Percentiles rank a stretch among this genome's conserved stretches.
Evolutionary conservation across 2,113 vertebrate genomes (phyloP).

Genomic region (Atrichornis clamosus): DNA sequence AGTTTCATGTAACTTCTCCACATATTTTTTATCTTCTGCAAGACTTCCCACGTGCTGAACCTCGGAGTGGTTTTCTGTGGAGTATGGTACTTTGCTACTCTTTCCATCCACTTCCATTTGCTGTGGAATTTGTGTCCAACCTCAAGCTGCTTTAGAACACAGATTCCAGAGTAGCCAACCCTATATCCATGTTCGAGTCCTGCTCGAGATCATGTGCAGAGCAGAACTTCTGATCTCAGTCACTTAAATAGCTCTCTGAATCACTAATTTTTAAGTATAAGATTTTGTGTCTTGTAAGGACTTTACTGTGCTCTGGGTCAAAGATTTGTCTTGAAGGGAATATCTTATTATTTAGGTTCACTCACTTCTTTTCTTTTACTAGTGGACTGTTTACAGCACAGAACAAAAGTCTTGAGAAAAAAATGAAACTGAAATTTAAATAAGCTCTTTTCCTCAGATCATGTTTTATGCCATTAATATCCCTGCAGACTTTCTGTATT

Average conservation of each 20-base stretch:
- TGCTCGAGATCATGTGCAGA: not conserved
- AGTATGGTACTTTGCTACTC: not conserved
- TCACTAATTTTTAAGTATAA: not conserved
- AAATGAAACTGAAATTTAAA: not conserved
- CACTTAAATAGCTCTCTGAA: not conserved
- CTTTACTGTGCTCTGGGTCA: not conserved
- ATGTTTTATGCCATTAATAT: not conserved
- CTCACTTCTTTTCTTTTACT: not conserved
- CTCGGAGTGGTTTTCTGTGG: not conserved
- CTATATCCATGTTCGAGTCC: not conserved
- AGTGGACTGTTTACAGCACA: not conserved
- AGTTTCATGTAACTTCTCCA: not conserved
- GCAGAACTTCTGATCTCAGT: not conserved
- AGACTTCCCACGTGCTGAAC: rapidly evolving
- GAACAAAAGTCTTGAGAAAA: not conserved
- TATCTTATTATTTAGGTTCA: not conserved
- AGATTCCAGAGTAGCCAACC: not conserved
- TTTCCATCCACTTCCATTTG: not conserved
- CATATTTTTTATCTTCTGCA: not conserved
- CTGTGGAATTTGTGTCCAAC: not conserved
- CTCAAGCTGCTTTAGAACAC: not conserved
- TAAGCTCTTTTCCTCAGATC: not conserved
- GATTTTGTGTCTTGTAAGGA: not conserved
- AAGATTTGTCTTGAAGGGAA: not conserved
- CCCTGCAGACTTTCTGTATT: not conserved